Base-by-base conservation (phyloP, 2,888 invertebrate species). In the Hyposoter didymator region DNA sequence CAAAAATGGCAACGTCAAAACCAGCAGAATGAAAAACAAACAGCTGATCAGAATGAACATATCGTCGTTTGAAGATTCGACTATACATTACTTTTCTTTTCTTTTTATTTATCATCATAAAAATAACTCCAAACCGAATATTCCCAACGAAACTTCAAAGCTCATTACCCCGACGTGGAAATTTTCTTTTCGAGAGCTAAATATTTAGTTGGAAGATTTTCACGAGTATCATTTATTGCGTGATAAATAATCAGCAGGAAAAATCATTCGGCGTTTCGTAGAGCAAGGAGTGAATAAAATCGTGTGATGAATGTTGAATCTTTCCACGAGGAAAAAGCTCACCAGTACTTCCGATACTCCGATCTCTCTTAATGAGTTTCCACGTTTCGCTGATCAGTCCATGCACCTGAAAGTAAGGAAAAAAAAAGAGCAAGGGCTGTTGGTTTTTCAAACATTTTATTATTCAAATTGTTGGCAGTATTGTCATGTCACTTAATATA, bases 401-500 rank as follows among this genome's bases (percentile, higher is more conserved):
- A 64, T 1, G 7, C n/a, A 72, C 7, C 7, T 39, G 39, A 39
- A 10, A 17, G 28, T 8, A 19, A 19, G 17, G 12, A 62, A 43
- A 22, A n/a, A 32, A 62, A 39, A 62, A 39, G 49, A 1, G 14
- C 59, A 22, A 62, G 52, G n/a, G 32, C 59, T 7, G 17, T 52
- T 49, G n/a, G 49, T 73, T 87, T 78, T 82, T 80, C 85, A 79
- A 79, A 75, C 39, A 55, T 87, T 86, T 87, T 88, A 90, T 89
- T 88, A 88, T 78, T 85, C 88, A 90, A 88, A 89, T 79, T 85
- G 84, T 84, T 90, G 91, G 91, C 91, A 91, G 91, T 91, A 91
- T 90, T 90, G 90, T 91, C 90, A 90, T 88, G 87, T 90, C 90
- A 90, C 89, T 82, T 88, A 83, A 88, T 90, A 89, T 88, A 89